phyloP scores from a whole-genome alignment of 2,113 vertebrate species.

The Paradoxurus hermaphroditus region DNA sequence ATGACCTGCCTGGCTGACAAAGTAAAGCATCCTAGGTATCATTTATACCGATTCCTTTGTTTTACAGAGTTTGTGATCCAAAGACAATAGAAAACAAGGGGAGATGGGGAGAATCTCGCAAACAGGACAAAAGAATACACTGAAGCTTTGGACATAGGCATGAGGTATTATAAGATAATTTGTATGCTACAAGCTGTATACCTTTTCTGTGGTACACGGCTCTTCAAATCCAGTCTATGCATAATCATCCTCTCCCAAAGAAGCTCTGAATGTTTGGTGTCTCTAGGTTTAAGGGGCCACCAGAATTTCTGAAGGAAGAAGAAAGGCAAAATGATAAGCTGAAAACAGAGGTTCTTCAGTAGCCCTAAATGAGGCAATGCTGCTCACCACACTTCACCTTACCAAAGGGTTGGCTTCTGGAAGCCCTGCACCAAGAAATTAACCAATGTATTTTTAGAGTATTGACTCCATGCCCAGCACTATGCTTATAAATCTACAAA shows the following conservation, averaged over 20 bases:
- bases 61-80: not conserved
- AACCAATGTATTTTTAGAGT: not conserved
- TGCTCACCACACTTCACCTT: not conserved
- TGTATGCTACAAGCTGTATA: not conserved
- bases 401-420: not conserved
- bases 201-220: not conserved
- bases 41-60: not conserved
- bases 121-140: not conserved
- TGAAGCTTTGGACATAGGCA: not conserved
- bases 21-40: not conserved
- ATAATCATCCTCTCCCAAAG: not conserved
- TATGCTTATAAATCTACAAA: not conserved
- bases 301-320: constrained; percentile 18
- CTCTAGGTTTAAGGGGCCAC: not conserved
- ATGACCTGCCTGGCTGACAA: not conserved
- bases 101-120: not conserved
- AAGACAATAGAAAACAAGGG: not conserved
- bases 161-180: not conserved
- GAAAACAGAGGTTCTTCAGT: not conserved
- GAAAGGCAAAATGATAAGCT: no score
- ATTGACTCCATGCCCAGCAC: not conserved
- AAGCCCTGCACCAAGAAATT: not conserved
- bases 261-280: not conserved
- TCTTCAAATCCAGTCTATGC: not conserved
- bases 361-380: not conserved